Evolutionary conservation across 2,888 invertebrate genomes (phyloP), one percentile per base, ranked within the genome.

Genomic region (Sinentomon sp.): DNA sequence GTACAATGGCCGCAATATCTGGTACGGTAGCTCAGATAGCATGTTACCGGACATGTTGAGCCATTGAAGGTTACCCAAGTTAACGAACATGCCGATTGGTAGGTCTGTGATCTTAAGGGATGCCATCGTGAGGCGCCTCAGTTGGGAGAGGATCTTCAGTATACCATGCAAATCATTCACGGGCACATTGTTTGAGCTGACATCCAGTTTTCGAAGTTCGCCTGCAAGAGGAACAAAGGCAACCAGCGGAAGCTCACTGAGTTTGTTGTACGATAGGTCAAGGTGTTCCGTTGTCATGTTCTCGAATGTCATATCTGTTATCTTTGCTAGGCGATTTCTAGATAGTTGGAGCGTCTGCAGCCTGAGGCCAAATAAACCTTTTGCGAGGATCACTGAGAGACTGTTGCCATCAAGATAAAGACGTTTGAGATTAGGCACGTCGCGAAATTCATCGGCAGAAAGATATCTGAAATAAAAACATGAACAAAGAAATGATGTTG

Each of bases 1-100:
- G 9, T 57, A 58, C 2, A 67, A 59, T 35, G 63, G 59, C 3
- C 56, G 53, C 1, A 71, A 50, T 28, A 63, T 51, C 43, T 63
- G 61, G 20, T 56, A 56, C 7, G 62, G 64, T 42, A 71, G 56
- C 30, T 54, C 57, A 1, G 53, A 56, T 35, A 77, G 56, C 48
- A 64, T 61, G 54, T 76, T 77, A 47, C 67, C 64, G 20, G 74
- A 74, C 44, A 77, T 53, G 54, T 76, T 74, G 39, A 77, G 55
- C 38, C 61, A 60, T 34, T 60, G 59, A 37, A 77, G 52, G 41
- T 63, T 61, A 21, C 62, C 59, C 41, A 64, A 61, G 42, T 62
- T 60, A 2, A 56, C 60, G 38, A 69, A 59, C 40, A 68, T 56
- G 41, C 62, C 61, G 2, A 56, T 51, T 1, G 68, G 65, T 28